Conservation (phyloP, 2,888 invertebrate genomes). For the Crepidodera aurea region DNA sequence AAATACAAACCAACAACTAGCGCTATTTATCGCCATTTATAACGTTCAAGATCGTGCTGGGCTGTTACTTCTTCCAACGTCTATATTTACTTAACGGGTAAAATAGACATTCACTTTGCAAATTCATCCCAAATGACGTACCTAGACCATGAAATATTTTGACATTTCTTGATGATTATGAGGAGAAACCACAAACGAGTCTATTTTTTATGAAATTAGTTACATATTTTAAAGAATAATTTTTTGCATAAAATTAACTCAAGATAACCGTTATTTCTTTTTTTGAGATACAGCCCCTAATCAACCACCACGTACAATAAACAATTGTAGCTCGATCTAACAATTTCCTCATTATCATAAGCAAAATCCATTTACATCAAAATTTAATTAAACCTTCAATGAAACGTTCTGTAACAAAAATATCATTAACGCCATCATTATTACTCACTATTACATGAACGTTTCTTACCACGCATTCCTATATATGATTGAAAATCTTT, state of each 20-base stretch:
- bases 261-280: no score
- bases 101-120: background rate
- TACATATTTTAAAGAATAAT: no score
- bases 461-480: background rate
- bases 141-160: no score
- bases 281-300: no score
- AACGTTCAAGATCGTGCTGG: slow-evolving; percentile 12
- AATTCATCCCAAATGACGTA: background rate
- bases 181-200: no score
- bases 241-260: no score
- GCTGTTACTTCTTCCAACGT: background rate
- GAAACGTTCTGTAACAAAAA: background rate
- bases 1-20: slow-evolving; percentile 20
- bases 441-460: background rate
- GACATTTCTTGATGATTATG: no score
- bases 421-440: background rate
- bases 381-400: background rate
- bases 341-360: no score
- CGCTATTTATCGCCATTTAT: slow-evolving; percentile 18
- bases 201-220: no score
- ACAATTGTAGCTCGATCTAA: no score
- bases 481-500: background rate
- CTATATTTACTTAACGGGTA: background rate
- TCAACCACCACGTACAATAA: no score
- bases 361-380: background rate